A percentile compares a stretch with the other conserved stretches of the same genome.
Conservation (phyloP, 2,797 vertebrate genomes). For the Sebastes ruberrimus region DNA sequence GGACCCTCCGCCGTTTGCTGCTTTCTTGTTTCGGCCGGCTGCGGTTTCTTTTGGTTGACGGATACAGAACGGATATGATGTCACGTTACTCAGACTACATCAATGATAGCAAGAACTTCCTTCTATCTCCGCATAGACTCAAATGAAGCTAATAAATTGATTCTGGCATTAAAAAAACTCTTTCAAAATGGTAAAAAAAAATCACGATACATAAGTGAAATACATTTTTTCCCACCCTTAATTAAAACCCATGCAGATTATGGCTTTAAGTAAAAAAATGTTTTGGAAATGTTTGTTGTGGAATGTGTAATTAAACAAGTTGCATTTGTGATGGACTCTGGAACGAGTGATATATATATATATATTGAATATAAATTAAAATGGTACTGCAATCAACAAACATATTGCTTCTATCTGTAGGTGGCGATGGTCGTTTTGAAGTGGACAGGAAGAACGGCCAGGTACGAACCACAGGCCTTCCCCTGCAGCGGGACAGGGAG, state of each 20-base stretch:
- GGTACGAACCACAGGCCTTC: constrained; percentile 86
- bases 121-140: too few relatives aligned
- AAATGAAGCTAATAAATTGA: too few relatives aligned
- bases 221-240: too few relatives aligned
- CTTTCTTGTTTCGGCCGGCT: too few relatives aligned
- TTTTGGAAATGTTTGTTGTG: background rate
- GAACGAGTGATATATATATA: background rate
- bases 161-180: too few relatives aligned
- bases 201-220: too few relatives aligned
- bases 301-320: background rate
- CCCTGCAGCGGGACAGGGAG: constrained; percentile 84
- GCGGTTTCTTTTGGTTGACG: too few relatives aligned
- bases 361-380: background rate
- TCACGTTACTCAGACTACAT: too few relatives aligned
- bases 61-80: too few relatives aligned
- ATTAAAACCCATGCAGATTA: background rate
- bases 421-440: constrained; percentile 88
- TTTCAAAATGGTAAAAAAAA: too few relatives aligned
- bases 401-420: constrained; percentile 60
- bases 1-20: too few relatives aligned
- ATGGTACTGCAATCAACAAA: background rate
- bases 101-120: too few relatives aligned
- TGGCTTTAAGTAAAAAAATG: background rate
- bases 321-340: background rate
- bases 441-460: constrained; percentile 89